A percentile compares a stretch with the other conserved stretches of the same genome.
Conservation (phyloP, 1,140 invertebrate species). For the Drosophila grimshawi region DNA sequence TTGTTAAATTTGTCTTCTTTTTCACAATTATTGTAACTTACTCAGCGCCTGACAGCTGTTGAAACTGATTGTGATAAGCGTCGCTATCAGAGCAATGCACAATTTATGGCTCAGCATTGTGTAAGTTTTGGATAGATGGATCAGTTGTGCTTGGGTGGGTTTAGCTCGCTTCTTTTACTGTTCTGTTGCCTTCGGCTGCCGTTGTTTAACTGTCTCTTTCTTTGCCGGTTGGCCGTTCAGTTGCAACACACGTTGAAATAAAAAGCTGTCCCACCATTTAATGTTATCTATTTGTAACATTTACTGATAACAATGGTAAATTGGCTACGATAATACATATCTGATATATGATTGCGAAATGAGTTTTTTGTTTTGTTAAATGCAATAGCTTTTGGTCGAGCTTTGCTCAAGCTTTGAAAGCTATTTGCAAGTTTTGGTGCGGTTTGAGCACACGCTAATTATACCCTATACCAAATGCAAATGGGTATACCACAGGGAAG, state of each 20-base stretch:
- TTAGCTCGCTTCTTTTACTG: neutral
- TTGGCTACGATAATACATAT: constrained; percentile 44
- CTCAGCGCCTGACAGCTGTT: neutral
- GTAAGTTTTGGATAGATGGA: neutral
- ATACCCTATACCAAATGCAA: neutral
- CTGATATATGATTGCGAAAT: constrained; percentile 4
- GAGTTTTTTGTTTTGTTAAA: constrained; percentile 11
- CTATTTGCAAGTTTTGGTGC: constrained; percentile 1
- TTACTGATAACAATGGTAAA: constrained; percentile 58
- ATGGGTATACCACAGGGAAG: neutral
- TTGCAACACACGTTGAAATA: constrained; percentile 25
- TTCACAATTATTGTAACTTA: constrained; percentile 7
- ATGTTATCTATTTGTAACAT: constrained; percentile 49
- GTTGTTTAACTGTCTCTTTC: constrained; percentile 41
- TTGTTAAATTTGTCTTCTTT: no score
- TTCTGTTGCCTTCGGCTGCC: constrained; percentile 29
- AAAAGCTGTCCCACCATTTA: constrained; percentile 25
- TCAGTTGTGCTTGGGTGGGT: neutral
- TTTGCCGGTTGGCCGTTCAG: constrained; percentile 23
- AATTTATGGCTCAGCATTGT: constrained; percentile 17
- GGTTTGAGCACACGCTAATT: constrained; percentile 1
- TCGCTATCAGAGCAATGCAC: constrained; percentile 21
- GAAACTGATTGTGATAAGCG: constrained; percentile 27
- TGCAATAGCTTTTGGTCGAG: neutral
- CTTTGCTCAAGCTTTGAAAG: neutral